phyloP scores from a whole-genome alignment of 2,888 invertebrate species.

The Diarsia rubi region DNA sequence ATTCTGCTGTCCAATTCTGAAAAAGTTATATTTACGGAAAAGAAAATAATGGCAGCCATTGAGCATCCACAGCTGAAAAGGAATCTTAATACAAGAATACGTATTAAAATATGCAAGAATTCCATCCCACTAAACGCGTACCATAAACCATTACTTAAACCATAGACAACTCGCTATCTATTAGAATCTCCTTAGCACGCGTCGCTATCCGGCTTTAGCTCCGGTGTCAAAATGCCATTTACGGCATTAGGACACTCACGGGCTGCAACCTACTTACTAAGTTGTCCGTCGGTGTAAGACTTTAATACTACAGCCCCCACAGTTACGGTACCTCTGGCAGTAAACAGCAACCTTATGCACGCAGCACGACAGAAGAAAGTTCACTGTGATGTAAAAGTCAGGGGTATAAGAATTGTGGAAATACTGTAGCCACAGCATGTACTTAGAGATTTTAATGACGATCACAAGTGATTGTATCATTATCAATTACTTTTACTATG shows the following conservation, averaged over 20 bases:
- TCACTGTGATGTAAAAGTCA: background rate
- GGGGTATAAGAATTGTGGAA: background rate
- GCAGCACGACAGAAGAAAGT: background rate
- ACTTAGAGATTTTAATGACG: background rate
- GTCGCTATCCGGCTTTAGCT: constrained; percentile 31
- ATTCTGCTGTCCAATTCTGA: too few relatives aligned
- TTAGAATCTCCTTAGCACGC: constrained; percentile 30
- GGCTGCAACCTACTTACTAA: constrained; percentile 37
- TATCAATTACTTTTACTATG: background rate
- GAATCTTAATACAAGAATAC: background rate
- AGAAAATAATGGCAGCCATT: background rate
- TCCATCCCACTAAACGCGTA: constrained; percentile 6
- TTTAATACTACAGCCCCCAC: background rate
- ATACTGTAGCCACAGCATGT: background rate
- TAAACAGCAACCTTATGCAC: background rate
- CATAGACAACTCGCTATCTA: constrained; percentile 37
- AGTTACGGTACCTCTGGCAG: background rate
- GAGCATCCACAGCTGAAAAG: background rate
- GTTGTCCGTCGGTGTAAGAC: constrained; percentile 3
- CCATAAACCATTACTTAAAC: constrained; percentile 2
- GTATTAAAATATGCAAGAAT: constrained; percentile 3
- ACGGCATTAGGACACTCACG: constrained; percentile 34
- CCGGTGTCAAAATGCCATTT: constrained; percentile 52
- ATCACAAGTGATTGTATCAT: background rate
- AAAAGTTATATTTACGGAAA: background rate